Conservation (phyloP, 2,797 vertebrate species). For the Lepilemur septentrionalis region DNA sequence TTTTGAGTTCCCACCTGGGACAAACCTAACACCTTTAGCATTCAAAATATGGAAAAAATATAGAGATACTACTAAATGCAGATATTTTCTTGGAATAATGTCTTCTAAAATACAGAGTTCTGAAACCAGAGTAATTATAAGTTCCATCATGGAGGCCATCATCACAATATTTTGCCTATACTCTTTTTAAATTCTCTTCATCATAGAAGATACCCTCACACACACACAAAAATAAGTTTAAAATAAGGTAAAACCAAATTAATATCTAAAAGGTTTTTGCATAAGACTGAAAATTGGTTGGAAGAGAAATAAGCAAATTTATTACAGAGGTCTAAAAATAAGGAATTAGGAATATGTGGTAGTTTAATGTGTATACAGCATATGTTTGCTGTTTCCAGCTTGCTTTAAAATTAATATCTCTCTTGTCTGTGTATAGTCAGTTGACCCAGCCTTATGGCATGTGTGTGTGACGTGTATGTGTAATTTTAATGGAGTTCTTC, state of each 20-base stretch:
- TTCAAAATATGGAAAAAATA: background rate
- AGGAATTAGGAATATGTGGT: slow-evolving; percentile 14
- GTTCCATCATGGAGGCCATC: background rate
- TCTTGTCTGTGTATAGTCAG: background rate
- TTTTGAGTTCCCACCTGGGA: no score
- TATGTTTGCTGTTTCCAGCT: background rate
- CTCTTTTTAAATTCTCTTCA: background rate
- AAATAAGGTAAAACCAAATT: slow-evolving; percentile 1
- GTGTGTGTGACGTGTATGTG: background rate
- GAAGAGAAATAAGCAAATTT: background rate
- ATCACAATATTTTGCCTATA: background rate
- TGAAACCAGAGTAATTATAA: background rate
- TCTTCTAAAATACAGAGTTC: background rate
- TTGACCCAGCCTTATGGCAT: background rate
- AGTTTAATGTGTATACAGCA: background rate
- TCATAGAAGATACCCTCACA: background rate
- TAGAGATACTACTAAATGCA: background rate
- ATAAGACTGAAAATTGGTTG: background rate
- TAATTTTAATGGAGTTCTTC: slow-evolving; percentile 7
- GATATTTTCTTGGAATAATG: background rate
- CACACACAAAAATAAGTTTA: background rate
- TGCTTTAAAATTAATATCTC: slow-evolving; percentile 25
- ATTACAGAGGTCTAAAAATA: background rate
- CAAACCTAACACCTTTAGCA: background rate
- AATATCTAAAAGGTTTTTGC: background rate